A percentile compares a stretch with the other conserved stretches of the same genome.
These are phyloP conservation scores for Coturnix japonica DNA, from an alignment of 2,113 vertebrate species.

Conservation along the genomic window DNA sequence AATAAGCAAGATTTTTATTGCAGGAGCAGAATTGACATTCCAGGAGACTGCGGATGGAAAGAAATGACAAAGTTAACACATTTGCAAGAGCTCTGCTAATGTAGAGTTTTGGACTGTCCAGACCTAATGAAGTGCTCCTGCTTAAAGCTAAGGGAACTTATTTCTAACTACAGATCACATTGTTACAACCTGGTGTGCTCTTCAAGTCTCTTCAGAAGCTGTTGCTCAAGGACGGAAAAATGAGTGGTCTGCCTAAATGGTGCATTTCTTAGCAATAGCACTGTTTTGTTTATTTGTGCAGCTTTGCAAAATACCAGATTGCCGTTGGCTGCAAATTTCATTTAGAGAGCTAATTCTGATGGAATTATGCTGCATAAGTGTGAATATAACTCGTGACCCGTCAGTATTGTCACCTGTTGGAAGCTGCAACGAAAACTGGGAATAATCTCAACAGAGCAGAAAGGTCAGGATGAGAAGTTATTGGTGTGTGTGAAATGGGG, in stretches of 20 bases:
- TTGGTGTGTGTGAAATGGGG: not conserved
- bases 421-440: not conserved
- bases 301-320: not conserved
- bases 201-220: not conserved
- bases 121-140: not conserved
- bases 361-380: not conserved
- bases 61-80: not conserved
- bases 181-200: not conserved
- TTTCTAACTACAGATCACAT: not conserved
- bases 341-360: not conserved
- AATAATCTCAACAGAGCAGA: not conserved
- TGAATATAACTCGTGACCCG: not conserved
- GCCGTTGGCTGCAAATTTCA: not conserved
- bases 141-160: not conserved
- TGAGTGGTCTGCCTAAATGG: not conserved
- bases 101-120: not conserved
- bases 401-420: not conserved
- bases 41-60: not conserved
- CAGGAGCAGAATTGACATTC: not conserved
- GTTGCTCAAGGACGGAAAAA: not conserved
- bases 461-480: not conserved
- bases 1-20: not conserved
- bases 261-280: not conserved
- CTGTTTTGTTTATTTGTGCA: not conserved
- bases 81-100: not conserved